These are phyloP conservation scores for Auanema sp. DNA, from an alignment of 2,888 invertebrate species.

Conservation along the genomic window DNA sequence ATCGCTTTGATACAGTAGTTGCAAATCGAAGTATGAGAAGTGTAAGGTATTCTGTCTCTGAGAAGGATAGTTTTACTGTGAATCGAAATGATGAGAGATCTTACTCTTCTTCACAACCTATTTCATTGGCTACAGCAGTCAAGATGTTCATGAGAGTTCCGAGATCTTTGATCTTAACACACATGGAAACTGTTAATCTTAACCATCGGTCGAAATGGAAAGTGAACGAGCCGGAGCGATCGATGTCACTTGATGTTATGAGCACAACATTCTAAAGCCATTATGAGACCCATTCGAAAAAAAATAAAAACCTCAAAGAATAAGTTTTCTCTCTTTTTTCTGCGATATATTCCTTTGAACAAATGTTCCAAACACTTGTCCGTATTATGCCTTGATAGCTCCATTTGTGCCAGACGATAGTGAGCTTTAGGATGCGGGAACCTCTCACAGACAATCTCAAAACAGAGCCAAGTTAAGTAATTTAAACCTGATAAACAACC, in stretches of 20 bases:
- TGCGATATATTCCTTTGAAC: constrained; percentile 33
- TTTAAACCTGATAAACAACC: no score
- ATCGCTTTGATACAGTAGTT: no score
- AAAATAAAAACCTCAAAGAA: constrained; percentile 29
- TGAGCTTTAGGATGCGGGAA: constrained; percentile 47
- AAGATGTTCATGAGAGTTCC: constrained; percentile 26
- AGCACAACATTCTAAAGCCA: constrained; percentile 31
- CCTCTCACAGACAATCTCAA: constrained; percentile 31
- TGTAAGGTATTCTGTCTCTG: no score
- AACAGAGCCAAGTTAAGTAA: constrained; percentile 1
- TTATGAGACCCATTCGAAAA: background rate
- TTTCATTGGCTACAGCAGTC: constrained; percentile 17
- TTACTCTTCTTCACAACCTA: constrained; percentile 33
- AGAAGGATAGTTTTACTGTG: no score
- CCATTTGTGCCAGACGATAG: constrained; percentile 41
- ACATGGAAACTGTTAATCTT: constrained; percentile 22
- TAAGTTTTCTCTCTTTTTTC: constrained; percentile 37
- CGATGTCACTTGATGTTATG: constrained; percentile 35
- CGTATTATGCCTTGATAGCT: constrained; percentile 20
- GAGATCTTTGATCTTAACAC: constrained; percentile 24
- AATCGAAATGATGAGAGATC: no score
- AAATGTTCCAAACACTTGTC: constrained; percentile 28
- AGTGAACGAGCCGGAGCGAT: constrained; percentile 29
- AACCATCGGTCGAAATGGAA: constrained; percentile 37
- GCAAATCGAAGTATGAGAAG: no score